Conservation (phyloP, 2,797 vertebrate genomes). For the Myotis findleyi region DNA sequence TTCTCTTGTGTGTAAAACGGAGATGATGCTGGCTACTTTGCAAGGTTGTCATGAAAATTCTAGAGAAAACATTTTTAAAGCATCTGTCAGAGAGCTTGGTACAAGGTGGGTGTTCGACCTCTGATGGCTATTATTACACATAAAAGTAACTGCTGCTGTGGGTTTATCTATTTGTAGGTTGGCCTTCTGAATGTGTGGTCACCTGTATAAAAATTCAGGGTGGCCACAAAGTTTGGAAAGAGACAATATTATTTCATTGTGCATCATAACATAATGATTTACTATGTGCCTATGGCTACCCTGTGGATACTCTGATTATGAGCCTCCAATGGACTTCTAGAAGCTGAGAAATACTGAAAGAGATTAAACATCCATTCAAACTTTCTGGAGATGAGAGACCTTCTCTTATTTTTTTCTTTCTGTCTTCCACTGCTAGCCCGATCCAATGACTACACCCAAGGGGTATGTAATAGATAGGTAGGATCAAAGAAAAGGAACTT, state of each 20-base stretch:
- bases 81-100: background rate
- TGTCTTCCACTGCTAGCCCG: background rate
- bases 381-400: background rate
- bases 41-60: background rate
- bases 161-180: background rate
- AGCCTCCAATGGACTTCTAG: background rate
- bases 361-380: background rate
- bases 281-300: background rate
- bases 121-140: background rate
- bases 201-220: slow-evolving; percentile 33
- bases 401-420: slow-evolving; percentile 8
- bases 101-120: background rate
- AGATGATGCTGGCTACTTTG: background rate
- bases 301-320: background rate
- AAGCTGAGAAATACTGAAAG: slow-evolving; percentile 1
- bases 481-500: background rate
- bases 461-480: background rate
- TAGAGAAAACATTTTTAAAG: background rate
- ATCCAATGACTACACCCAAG: background rate
- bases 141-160: background rate
- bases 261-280: background rate
- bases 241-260: background rate
- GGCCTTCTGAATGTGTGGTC: background rate
- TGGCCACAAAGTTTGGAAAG: background rate
- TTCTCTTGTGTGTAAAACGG: background rate